These are phyloP conservation scores for Carterocephalus palaemon DNA, from an alignment of 2,888 invertebrate species.

Conservation along the genomic window DNA sequence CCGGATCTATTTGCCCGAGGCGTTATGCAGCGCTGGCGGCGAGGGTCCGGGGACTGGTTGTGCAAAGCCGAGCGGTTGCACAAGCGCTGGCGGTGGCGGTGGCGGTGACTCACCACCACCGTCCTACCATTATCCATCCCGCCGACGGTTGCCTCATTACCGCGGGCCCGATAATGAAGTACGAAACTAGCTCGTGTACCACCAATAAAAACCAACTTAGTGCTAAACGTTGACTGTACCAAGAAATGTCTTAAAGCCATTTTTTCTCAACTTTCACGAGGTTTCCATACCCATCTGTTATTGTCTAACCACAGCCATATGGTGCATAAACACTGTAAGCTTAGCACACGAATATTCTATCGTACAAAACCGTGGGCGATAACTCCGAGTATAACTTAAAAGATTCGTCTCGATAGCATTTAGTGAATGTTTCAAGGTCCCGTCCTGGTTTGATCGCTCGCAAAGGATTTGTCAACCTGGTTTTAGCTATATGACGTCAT, in stretches of 20 bases:
- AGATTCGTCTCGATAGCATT: constrained; percentile 73
- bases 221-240: not conserved
- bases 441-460: constrained; percentile 67
- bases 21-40: constrained; percentile 44
- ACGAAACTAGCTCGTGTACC: no score
- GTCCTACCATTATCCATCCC: constrained; percentile 56
- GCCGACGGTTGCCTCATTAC: constrained; percentile 46
- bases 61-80: constrained; percentile 65
- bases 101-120: constrained; percentile 62
- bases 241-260: not conserved
- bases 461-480: constrained; percentile 72
- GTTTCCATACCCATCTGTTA: not conserved
- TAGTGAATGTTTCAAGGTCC: constrained; percentile 77
- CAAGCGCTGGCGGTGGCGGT: no score
- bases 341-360: constrained; percentile 38
- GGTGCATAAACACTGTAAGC: constrained; percentile 26
- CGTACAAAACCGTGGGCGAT: constrained; percentile 59
- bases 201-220: no score
- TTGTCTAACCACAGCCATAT: not conserved
- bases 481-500: constrained; percentile 69
- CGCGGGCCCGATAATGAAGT: not conserved
- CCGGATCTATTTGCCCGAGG: constrained; percentile 36
- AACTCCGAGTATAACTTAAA: constrained; percentile 51
- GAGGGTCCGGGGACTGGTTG: constrained; percentile 48
- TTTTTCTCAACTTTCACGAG: constrained; percentile 4